Percentiles rank a stretch among this genome's conserved stretches.
phyloP scores from a whole-genome alignment of 2,797 vertebrate species.

The Meda fulgida region DNA sequence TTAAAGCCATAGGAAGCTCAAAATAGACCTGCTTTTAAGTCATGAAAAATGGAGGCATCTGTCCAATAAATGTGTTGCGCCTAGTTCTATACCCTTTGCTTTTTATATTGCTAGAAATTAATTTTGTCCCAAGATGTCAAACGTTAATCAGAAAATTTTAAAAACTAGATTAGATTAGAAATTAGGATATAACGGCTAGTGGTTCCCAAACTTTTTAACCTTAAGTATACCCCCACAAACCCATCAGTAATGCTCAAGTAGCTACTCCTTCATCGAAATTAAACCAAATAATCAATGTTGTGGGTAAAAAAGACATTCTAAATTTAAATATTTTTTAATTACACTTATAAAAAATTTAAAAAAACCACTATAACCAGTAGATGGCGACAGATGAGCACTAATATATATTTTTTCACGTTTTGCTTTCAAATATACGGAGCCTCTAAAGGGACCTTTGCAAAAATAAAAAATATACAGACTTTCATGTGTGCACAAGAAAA shows the following conservation, averaged over 20 bases:
- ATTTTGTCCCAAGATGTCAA: neutral
- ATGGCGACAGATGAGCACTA: neutral
- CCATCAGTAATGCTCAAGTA: neutral
- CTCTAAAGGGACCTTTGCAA: neutral
- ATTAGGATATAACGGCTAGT: neutral
- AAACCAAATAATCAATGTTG: neutral
- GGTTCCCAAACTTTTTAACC: neutral
- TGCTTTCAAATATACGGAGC: neutral
- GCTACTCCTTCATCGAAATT: neutral
- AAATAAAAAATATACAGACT: neutral
- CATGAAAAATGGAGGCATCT: constrained; percentile 32
- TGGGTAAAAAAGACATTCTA: neutral
- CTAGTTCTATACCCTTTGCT: neutral
- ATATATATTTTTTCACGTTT: neutral
- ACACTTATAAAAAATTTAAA: too few species aligned
- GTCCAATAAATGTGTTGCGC: constrained; percentile 32
- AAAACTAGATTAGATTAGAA: neutral
- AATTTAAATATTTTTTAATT: neutral
- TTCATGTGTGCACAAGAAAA: too few species aligned
- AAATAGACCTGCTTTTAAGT: constrained; percentile 52
- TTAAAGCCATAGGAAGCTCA: constrained; percentile 26
- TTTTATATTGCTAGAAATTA: constrained; percentile 2
- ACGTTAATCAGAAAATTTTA: neutral
- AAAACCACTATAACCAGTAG: neutral
- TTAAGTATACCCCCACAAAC: neutral